phyloP scores from a whole-genome alignment of 2,113 vertebrate species.

The Pachypanchax playfairii region DNA sequence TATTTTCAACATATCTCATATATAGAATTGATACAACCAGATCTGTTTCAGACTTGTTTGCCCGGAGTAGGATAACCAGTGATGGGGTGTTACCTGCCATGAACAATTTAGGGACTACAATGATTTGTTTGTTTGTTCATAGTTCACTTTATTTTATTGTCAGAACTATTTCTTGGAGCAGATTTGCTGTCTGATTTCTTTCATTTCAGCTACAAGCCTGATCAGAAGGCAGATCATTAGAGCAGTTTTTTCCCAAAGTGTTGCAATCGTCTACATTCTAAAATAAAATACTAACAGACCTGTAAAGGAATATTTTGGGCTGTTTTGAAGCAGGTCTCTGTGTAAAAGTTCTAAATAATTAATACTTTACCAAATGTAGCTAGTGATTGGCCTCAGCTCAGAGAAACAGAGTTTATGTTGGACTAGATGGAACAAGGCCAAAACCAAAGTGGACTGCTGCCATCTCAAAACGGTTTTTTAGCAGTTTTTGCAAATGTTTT shows the following conservation, averaged over 20 bases:
- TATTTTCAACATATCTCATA: background rate
- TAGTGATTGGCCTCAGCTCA: background rate
- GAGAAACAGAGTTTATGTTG: too few relatives aligned
- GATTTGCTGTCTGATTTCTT: background rate
- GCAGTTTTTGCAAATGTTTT: too few relatives aligned
- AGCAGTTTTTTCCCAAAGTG: background rate
- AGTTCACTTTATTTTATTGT: background rate
- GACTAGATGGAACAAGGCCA: too few relatives aligned
- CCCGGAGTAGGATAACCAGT: background rate
- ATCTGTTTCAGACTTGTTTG: background rate
- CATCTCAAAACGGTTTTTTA: background rate
- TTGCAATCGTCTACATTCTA: background rate
- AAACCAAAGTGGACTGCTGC: background rate
- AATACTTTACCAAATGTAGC: too few relatives aligned
- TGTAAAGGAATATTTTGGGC: background rate
- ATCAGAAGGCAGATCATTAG: background rate
- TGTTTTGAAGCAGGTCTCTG: too few relatives aligned
- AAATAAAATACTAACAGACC: background rate
- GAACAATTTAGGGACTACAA: background rate
- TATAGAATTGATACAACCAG: background rate
- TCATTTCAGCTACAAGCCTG: background rate
- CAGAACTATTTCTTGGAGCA: background rate
- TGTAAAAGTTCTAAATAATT: too few relatives aligned
- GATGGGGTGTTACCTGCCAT: background rate
- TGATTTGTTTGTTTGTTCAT: background rate